A percentile compares a stretch with the other conserved stretches of the same genome.
phyloP scores from a whole-genome alignment of 2,888 invertebrate species.

The Unio pictorum region DNA sequence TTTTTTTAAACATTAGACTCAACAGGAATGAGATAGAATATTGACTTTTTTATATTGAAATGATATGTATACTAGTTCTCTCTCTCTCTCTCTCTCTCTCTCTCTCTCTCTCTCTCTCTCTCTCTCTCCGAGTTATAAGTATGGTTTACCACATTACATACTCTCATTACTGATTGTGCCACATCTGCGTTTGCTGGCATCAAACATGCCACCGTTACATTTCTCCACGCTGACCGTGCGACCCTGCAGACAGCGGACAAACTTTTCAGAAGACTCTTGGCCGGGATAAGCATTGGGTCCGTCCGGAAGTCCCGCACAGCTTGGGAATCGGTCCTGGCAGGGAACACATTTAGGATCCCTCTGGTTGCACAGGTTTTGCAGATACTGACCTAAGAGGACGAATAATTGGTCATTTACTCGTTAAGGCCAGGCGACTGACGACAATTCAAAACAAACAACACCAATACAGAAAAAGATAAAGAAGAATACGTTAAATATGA shows the following conservation, averaged over 20 bases:
- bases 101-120: too few relatives aligned
- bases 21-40: too few relatives aligned
- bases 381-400: conserved; percentile 35
- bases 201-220: conserved; percentile 34
- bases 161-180: conserved; percentile 36
- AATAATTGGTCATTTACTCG: not conserved
- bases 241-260: conserved; percentile 33
- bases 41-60: too few relatives aligned
- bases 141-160: conserved; percentile 8
- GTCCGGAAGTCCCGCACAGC: conserved; percentile 36
- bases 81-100: too few relatives aligned
- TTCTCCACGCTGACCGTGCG: conserved; percentile 31
- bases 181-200: conserved; percentile 35
- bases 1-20: too few relatives aligned
- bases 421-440: too few relatives aligned
- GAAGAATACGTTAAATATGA: too few relatives aligned
- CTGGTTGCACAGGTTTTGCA: conserved; percentile 43
- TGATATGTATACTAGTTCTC: too few relatives aligned
- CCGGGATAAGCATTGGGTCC: conserved; percentile 39
- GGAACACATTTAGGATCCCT: conserved; percentile 29
- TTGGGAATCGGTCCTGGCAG: conserved; percentile 35
- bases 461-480: too few relatives aligned
- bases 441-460: too few relatives aligned
- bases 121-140: too few relatives aligned
- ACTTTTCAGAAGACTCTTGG: conserved; percentile 25